Percentiles rank a stretch among this genome's conserved stretches.
These are phyloP conservation scores for Drosophila nr. perissopoda DNA, from an alignment of 2,888 invertebrate species.

Conservation along the genomic window DNA sequence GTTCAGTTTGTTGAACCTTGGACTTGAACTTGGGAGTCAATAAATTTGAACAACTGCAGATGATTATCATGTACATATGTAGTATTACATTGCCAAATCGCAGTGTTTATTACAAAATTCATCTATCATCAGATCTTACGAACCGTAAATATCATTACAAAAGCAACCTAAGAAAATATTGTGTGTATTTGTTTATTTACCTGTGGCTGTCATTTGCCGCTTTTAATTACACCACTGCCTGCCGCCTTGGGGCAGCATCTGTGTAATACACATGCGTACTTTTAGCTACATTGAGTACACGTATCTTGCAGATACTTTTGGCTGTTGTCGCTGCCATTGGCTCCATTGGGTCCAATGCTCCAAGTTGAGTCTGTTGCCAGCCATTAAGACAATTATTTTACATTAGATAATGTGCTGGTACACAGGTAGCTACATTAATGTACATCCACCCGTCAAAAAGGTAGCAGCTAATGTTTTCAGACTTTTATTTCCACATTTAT, in stretches of 20 bases:
- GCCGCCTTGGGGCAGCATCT: slow-evolving; percentile 29
- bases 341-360: neutral
- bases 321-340: slow-evolving; percentile 12
- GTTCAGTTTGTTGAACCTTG: slow-evolving; percentile 29
- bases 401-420: slow-evolving; percentile 51
- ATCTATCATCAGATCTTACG: slow-evolving; percentile 52
- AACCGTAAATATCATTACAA: slow-evolving; percentile 37
- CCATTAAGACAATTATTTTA: slow-evolving; percentile 67
- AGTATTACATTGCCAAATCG: slow-evolving; percentile 20
- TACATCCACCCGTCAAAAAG: slow-evolving; percentile 33
- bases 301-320: slow-evolving; percentile 60
- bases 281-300: slow-evolving; percentile 39
- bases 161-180: slow-evolving; percentile 15
- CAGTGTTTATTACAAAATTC: slow-evolving; percentile 58
- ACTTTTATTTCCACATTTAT: slow-evolving; percentile 37
- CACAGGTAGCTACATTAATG: slow-evolving; percentile 22
- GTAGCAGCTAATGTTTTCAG: slow-evolving; percentile 47
- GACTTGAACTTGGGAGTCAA: slow-evolving; percentile 27
- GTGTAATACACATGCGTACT: slow-evolving; percentile 20
- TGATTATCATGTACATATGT: neutral
- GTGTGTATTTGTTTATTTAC: slow-evolving; percentile 38
- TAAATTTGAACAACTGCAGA: slow-evolving; percentile 11
- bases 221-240: slow-evolving; percentile 70
- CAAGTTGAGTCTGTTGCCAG: slow-evolving; percentile 19
- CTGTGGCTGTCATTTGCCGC: slow-evolving; percentile 65